Percentiles rank a stretch among this genome's conserved stretches.
phyloP scores from a whole-genome alignment of 92 coral and sea anemone genomes.

The Porites divaricata region DNA sequence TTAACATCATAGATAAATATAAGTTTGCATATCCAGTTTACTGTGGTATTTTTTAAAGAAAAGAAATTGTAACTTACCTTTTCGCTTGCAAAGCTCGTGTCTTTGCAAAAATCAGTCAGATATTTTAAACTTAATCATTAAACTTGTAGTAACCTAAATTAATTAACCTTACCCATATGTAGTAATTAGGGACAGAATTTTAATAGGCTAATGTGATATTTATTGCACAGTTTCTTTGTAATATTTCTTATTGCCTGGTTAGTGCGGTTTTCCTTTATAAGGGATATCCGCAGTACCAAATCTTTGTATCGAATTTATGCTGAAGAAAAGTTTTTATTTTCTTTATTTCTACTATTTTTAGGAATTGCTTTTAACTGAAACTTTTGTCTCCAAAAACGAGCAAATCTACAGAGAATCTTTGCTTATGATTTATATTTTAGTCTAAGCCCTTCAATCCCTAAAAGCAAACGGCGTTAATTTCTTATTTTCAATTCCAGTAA shows the following conservation, averaged over 20 bases:
- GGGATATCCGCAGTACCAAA: neutral
- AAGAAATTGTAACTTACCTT: neutral
- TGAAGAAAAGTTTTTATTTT: neutral
- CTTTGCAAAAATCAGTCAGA: neutral
- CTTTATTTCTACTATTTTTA: neutral
- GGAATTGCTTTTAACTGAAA: neutral
- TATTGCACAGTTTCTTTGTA: neutral
- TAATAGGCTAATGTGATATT: neutral
- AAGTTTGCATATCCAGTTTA: neutral
- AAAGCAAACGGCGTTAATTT: too few relatives aligned
- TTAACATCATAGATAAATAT: neutral
- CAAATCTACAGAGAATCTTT: neutral
- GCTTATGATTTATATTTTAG: neutral
- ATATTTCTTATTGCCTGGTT: neutral
- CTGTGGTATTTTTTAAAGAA: neutral
- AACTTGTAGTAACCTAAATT: neutral
- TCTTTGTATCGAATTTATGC: slow-evolving; percentile 1
- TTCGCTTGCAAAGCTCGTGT: neutral
- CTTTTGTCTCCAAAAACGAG: neutral
- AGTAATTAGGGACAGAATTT: neutral
- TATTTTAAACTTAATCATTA: neutral
- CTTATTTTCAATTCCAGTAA: too few relatives aligned
- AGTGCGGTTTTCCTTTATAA: neutral
- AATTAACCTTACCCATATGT: neutral
- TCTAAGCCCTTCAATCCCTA: too few relatives aligned